phyloP scores from a whole-genome alignment of 2,888 invertebrate species.

The Lithosia quadra region DNA sequence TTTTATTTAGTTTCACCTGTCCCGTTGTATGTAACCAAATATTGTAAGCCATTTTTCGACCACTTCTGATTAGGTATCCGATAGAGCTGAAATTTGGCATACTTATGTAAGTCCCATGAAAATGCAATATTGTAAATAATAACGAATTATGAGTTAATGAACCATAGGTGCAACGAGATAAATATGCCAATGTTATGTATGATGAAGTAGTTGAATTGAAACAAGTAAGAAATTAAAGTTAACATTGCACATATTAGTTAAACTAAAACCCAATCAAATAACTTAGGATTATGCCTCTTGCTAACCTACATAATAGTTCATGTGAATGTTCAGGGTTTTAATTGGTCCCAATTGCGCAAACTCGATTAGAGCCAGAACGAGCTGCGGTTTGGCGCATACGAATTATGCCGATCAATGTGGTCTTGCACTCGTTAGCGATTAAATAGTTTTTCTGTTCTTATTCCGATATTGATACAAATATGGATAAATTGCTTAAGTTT shows the following conservation, averaged over 20 bases:
- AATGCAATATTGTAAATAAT: too few species aligned
- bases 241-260: neutral
- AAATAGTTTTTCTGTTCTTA: conserved; percentile 22
- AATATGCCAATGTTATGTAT: too few species aligned
- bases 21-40: too few species aligned
- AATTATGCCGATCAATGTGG: conserved; percentile 39
- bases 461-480: conserved; percentile 18
- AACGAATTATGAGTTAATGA: too few species aligned
- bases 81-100: too few species aligned
- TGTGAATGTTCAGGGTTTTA: conserved; percentile 43
- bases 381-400: conserved; percentile 43
- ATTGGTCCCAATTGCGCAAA: conserved; percentile 65
- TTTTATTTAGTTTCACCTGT: too few species aligned
- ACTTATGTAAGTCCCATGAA: too few species aligned
- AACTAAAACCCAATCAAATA: neutral
- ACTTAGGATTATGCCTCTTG: conserved; percentile 16
- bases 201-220: neutral
- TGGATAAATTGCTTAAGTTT: conserved; percentile 13
- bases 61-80: too few species aligned
- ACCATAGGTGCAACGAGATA: too few species aligned
- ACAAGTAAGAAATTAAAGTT: neutral
- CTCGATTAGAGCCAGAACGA: conserved; percentile 50
- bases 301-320: conserved; percentile 32
- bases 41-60: too few species aligned
- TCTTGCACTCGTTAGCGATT: conserved; percentile 30